phyloP scores from a whole-genome alignment of 2,113 vertebrate species.

The Daubentonia madagascariensis region DNA sequence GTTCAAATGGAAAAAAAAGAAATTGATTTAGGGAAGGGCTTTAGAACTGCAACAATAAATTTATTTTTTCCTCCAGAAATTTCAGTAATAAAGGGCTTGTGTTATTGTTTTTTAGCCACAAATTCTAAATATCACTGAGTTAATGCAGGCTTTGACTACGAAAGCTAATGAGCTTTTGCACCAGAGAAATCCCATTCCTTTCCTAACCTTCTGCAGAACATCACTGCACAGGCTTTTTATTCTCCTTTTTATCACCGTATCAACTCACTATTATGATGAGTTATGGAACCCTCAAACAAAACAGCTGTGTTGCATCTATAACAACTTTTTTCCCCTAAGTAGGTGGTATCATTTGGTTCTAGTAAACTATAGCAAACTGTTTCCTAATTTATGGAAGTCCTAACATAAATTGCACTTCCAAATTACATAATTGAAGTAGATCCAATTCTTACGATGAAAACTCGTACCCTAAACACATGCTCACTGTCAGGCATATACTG shows the following conservation, averaged over 20 bases:
- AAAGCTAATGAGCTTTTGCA: not conserved
- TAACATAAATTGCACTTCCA: not conserved
- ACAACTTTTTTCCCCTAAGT: not conserved
- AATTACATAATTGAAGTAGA: not conserved
- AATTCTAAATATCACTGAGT: not conserved
- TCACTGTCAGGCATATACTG: not conserved
- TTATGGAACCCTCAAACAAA: not conserved
- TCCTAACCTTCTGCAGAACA: not conserved
- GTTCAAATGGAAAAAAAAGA: not conserved
- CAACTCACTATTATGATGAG: fast-evolving
- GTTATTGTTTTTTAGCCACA: not conserved
- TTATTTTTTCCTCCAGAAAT: not conserved
- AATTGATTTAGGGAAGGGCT: not conserved
- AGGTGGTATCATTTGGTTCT: not conserved
- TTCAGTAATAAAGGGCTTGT: not conserved
- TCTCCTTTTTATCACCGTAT: not conserved
- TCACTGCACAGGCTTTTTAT: not conserved
- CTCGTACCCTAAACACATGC: not conserved
- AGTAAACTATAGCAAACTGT: not conserved
- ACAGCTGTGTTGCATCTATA: not conserved
- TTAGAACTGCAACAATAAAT: not conserved
- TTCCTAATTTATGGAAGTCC: not conserved
- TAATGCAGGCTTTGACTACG: not conserved
- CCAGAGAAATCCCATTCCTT: not conserved
- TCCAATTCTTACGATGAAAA: not conserved